Base-by-base conservation (phyloP, 2,888 invertebrate species). In the Ligdia adustata region DNA sequence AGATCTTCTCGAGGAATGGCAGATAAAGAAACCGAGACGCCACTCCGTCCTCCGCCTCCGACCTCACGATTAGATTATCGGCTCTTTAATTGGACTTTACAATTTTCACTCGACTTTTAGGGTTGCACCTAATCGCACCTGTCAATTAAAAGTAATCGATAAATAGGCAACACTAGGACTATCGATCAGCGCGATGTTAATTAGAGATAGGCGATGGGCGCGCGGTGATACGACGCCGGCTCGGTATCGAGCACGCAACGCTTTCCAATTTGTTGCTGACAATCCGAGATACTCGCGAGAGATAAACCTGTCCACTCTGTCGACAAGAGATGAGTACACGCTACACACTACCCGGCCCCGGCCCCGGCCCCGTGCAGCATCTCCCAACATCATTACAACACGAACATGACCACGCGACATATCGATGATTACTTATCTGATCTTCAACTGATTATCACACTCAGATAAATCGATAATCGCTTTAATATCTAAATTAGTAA, bases 151-250 rank as follows among this genome's bases (percentile, higher is more conserved):
- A 51, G 50, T 62, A 62, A 64, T 62, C 61, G 64, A 66, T 63
- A 64, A 64, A 64, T 39, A 50, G 53, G 56, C 53, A 52, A 54
- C 57, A 55, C 54, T 49, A 52, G 56, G 50, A 61, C 64, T 56
- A 76, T 75, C 76, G 75, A 75, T 75, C 76, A 75, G 66, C 31
- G 57, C 72, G 82, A 82, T 82, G 75, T 73, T 82, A 76, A 80
- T 82, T 80, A 82, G 70, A 82, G 82, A 82, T 82, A 82, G 58
- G 34, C 37, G 52, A 52, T 40, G 47, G 37, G 27, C n/a, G 42
- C 41, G 50, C 44, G 49, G 46, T 16, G n/a, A n/a, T n/a, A n/a
- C n/a, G n/a, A n/a, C n/a, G n/a, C 7, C 2, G 6, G 22, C 22
- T 22, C 22, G 52, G 47, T 52, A 45, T 12, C 34, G 15, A 9